Percentiles rank a stretch among this genome's conserved stretches.
phyloP scores from a whole-genome alignment of 2,113 vertebrate species.

The Dasyprocta punctata region DNA sequence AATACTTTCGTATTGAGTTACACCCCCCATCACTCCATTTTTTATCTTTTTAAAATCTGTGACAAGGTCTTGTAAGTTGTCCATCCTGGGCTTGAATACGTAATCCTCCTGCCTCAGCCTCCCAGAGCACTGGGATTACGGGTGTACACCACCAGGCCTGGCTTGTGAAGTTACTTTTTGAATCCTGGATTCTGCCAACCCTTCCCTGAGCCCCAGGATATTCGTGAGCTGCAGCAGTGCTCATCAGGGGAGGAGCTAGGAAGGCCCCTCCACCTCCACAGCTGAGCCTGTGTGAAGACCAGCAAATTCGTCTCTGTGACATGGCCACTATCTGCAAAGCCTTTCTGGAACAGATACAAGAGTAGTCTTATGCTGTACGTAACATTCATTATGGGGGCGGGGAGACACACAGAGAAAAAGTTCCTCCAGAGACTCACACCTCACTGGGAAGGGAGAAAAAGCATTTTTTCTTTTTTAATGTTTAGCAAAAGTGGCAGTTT shows the following conservation, averaged over 20 bases:
- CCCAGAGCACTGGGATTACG: not conserved
- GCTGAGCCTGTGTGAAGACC: not conserved
- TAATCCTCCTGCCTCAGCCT: not conserved
- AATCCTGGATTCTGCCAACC: not conserved
- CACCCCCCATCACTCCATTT: not conserved
- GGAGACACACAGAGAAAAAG: not conserved
- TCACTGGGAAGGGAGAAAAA: not conserved
- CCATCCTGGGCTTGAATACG: not conserved
- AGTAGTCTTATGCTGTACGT: accelerated
- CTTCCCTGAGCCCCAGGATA: not conserved
- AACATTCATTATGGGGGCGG: accelerated
- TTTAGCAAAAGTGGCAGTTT: not conserved
- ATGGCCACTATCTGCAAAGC: not conserved
- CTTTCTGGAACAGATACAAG: not conserved
- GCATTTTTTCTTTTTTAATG: too few species aligned
- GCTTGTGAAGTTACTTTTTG: not conserved
- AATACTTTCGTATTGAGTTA: not conserved
- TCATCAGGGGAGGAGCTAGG: accelerated
- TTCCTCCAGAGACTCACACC: not conserved
- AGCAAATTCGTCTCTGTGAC: accelerated
- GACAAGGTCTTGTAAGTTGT: not conserved
- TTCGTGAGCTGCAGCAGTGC: not conserved
- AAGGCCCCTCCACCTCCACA: accelerated
- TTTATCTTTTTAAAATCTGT: not conserved
- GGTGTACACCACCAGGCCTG: not conserved